Conservation (phyloP, 2,888 invertebrate genomes). For the Drosophila diplacantha region DNA sequence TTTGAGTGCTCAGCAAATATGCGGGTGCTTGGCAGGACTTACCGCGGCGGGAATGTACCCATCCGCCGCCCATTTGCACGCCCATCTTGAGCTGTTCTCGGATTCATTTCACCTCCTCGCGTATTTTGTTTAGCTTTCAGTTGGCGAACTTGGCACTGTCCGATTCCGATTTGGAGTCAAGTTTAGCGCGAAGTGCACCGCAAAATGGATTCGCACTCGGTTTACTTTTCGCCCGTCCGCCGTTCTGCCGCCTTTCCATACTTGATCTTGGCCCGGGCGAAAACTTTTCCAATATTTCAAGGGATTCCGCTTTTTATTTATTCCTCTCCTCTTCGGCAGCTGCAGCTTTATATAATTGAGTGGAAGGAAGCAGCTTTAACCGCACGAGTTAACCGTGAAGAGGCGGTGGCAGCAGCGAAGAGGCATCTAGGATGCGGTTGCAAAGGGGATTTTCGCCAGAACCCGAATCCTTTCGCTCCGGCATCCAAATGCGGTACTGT, state of each 20-base stretch:
- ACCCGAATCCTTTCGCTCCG: constrained; percentile 5
- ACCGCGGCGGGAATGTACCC: constrained; percentile 26
- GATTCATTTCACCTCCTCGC: constrained; percentile 23
- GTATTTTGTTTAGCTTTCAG: constrained; percentile 16
- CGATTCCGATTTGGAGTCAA: constrained; percentile 19
- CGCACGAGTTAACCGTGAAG: constrained; percentile 52
- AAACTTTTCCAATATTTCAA: constrained; percentile 55
- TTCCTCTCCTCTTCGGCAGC: constrained; percentile 23
- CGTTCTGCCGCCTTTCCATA: background rate
- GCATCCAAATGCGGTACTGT: constrained; percentile 1
- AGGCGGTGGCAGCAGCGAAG: constrained; percentile 1
- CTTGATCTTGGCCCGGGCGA: constrained; percentile 22
- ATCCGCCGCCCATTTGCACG: constrained; percentile 1
- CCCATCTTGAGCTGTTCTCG: constrained; percentile 12
- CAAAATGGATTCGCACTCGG: constrained; percentile 39
- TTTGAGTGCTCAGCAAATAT: constrained; percentile 57
- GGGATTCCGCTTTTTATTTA: constrained; percentile 37
- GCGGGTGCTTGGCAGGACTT: constrained; percentile 41
- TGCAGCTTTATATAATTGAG: constrained; percentile 55
- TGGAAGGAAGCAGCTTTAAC: constrained; percentile 56
- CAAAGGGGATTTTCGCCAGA: constrained; percentile 7
- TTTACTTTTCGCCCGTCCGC: constrained; percentile 27
- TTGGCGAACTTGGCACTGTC: constrained; percentile 21
- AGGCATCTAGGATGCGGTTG: background rate
- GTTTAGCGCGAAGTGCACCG: constrained; percentile 19